These are phyloP conservation scores for Cetoscarus ocellatus DNA, from an alignment of 2,797 vertebrate species.

Conservation along the genomic window DNA sequence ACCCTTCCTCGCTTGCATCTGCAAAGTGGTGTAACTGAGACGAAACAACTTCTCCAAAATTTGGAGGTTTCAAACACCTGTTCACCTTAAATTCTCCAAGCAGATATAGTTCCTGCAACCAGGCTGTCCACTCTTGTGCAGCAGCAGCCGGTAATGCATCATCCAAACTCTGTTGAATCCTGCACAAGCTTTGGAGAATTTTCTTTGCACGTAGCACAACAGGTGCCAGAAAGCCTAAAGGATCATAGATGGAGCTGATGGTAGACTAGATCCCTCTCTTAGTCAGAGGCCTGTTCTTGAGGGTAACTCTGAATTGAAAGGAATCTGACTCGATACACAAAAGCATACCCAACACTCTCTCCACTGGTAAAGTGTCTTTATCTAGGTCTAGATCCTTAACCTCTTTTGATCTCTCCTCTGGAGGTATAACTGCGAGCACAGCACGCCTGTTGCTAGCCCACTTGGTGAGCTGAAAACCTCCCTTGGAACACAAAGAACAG, in stretches of 20 bases:
- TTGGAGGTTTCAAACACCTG: too few species aligned
- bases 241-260: not conserved
- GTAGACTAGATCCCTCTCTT: slow-evolving; percentile 8
- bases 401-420: not conserved
- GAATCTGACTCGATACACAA: not conserved
- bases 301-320: not conserved
- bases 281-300: slow-evolving; percentile 1
- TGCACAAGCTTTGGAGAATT: not conserved
- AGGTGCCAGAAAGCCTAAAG: not conserved
- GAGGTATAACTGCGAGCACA: not conserved
- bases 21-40: not conserved
- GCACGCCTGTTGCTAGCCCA: not conserved
- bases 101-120: too few species aligned
- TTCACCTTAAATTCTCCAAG: too few species aligned
- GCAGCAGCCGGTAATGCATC: not conserved
- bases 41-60: not conserved
- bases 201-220: not conserved
- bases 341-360: not conserved
- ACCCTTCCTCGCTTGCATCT: not conserved
- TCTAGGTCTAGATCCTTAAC: not conserved
- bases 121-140: too few species aligned
- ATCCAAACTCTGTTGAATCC: not conserved
- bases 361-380: not conserved
- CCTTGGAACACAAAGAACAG: too few species aligned
- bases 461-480: not conserved